Conservation (phyloP, 1,140 invertebrate species). For the Achroia grisella region DNA sequence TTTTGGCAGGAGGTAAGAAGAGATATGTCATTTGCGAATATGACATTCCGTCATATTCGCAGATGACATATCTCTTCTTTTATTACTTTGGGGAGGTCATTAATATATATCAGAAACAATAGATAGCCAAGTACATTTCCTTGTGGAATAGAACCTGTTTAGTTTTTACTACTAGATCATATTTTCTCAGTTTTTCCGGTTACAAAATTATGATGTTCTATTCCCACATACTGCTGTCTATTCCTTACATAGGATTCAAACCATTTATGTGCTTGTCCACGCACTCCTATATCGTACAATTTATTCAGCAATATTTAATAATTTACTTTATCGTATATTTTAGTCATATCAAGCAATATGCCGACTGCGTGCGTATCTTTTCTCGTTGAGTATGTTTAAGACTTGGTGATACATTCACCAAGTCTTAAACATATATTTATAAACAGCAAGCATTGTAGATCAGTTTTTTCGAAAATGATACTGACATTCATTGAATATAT, state of each 20-base stretch:
- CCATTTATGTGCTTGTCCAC: slow-evolving; percentile 3
- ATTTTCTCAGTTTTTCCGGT: background rate
- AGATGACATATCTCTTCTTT: background rate
- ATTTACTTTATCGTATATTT: no score
- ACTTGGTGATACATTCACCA: no score
- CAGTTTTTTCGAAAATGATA: slow-evolving; percentile 1
- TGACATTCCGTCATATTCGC: no score
- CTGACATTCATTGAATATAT: slow-evolving; percentile 3
- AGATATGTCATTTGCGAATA: slow-evolving; percentile 6
- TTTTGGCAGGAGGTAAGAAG: background rate
- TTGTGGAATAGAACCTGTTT: background rate
- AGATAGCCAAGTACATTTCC: slow-evolving; percentile 1
- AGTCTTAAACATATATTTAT: no score
- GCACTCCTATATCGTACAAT: slow-evolving; percentile 1
- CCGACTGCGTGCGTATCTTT: background rate
- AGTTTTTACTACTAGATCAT: background rate
- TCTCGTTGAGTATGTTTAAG: background rate
- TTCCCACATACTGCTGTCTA: background rate
- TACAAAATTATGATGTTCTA: background rate
- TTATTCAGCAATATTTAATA: slow-evolving; percentile 2
- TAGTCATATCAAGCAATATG: slow-evolving; percentile 1
- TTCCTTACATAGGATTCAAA: slow-evolving; percentile 1
- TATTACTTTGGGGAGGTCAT: slow-evolving; percentile 2
- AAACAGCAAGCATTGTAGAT: slow-evolving; percentile 2
- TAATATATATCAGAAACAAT: slow-evolving; percentile 2